Evolutionary conservation across 2,113 vertebrate species (phyloP).

Genomic region (Isichthys henryi): DNA sequence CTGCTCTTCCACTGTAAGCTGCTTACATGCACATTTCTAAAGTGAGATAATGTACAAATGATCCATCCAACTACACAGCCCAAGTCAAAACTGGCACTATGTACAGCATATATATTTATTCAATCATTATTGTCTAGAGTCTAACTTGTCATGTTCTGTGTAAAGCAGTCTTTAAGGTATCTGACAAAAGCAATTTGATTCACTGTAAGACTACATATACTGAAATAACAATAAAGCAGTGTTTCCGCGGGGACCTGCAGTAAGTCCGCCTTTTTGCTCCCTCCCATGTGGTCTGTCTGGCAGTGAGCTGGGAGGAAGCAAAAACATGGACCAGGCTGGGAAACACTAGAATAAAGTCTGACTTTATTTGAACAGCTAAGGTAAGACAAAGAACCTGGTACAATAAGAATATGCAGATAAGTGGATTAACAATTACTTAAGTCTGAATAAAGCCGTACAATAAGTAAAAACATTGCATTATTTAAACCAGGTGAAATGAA

Average conservation of each 20-base stretch:
- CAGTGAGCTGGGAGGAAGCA: neutral
- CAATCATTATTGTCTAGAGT: neutral
- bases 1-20: neutral
- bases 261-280: neutral
- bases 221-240: neutral
- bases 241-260: neutral
- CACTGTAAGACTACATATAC: neutral
- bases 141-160: neutral
- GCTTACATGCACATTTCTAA: neutral
- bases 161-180: neutral
- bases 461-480: neutral
- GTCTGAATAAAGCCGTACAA: neutral
- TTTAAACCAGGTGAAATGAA: neutral
- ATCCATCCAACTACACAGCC: neutral
- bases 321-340: neutral
- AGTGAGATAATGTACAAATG: neutral
- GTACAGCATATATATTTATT: neutral
- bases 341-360: neutral
- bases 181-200: neutral
- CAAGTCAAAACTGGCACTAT: neutral
- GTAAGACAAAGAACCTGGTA: neutral
- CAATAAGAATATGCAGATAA: neutral
- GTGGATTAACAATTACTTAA: neutral
- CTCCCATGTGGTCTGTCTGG: neutral
- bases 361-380: neutral